These are phyloP conservation scores for Pygathrix nemaeus DNA, from an alignment of 2,113 vertebrate species.

Conservation along the genomic window DNA sequence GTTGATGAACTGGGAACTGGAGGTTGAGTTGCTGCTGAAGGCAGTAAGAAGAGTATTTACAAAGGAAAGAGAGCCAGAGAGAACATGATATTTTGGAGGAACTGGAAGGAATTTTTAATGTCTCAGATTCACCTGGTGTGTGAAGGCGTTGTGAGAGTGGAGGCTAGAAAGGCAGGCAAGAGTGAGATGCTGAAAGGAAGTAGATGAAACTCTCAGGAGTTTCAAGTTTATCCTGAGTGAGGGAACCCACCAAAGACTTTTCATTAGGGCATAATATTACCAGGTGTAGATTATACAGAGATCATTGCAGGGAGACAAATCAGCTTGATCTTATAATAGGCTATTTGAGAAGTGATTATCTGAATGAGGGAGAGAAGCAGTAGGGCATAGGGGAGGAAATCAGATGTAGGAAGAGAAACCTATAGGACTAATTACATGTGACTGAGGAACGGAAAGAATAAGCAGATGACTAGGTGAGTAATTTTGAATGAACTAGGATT, in stretches of 20 bases:
- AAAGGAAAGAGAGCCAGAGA: background rate
- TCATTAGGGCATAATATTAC: background rate
- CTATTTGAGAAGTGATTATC: background rate
- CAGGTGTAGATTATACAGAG: background rate
- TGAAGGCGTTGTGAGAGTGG: background rate
- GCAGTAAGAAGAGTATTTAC: background rate
- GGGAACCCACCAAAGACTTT: background rate
- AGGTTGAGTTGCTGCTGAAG: background rate
- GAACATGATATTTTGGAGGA: background rate
- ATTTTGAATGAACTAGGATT: background rate
- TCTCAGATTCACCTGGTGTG: background rate
- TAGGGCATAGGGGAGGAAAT: background rate
- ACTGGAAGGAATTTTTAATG: slow-evolving; percentile 18
- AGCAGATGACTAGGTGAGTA: background rate
- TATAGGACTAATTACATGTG: background rate
- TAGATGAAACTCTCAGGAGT: background rate
- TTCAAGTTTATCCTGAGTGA: background rate
- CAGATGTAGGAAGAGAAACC: background rate
- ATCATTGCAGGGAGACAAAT: background rate
- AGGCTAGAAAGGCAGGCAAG: background rate
- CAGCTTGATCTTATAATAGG: background rate
- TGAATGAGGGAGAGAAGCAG: background rate
- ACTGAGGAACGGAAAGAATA: background rate
- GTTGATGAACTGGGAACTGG: background rate
- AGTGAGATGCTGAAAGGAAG: background rate